These are phyloP conservation scores for Heterocephalus glaber DNA, from an alignment of 2,113 vertebrate genomes.

Conservation along the genomic window DNA sequence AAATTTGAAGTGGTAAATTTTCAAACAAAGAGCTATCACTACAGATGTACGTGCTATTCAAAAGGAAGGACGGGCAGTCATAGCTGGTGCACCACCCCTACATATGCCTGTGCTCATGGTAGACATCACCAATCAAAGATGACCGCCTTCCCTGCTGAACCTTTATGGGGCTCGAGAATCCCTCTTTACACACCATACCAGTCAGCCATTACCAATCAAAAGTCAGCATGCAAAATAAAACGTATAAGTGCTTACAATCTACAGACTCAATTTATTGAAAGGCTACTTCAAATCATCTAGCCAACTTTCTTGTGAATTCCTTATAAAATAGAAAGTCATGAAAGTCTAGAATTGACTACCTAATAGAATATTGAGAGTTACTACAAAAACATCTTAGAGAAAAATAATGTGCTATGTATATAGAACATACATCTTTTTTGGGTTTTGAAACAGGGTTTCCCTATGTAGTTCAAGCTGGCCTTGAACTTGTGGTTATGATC, in stretches of 20 bases:
- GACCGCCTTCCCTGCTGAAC: not conserved
- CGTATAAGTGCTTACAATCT: not conserved
- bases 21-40: not conserved
- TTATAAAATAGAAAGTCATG: conserved; percentile 33
- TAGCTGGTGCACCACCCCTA: not conserved
- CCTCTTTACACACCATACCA: not conserved
- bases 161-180: not conserved
- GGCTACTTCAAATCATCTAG: conserved; percentile 1
- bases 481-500: not conserved
- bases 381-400: conserved; percentile 7
- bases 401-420: not conserved
- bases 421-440: not conserved
- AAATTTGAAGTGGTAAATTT: not conserved
- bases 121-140: not conserved
- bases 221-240: not conserved
- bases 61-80: fast-evolving
- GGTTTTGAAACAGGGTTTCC: not conserved
- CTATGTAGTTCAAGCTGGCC: not conserved
- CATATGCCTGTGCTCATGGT: fast-evolving
- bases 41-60: not conserved
- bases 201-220: not conserved
- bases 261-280: not conserved
- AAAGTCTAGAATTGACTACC: conserved; percentile 7
- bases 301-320: conserved; percentile 36
- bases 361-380: not conserved